Conservation (phyloP, 2,888 invertebrate species). For the Cinara cedri region DNA sequence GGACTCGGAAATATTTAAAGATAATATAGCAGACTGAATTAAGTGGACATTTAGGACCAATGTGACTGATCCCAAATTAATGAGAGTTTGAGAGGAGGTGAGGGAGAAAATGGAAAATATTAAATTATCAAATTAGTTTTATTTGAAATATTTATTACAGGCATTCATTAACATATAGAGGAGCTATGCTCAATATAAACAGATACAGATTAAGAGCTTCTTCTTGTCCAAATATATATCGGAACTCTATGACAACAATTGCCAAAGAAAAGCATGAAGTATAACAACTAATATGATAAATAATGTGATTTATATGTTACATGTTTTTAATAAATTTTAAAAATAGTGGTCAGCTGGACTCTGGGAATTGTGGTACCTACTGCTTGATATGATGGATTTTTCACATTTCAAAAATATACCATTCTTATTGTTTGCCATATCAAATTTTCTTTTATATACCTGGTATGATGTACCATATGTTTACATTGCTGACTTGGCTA, state of each 20-base stretch:
- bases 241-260: slow-evolving; percentile 84
- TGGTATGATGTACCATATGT: slow-evolving; percentile 95
- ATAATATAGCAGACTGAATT: too few species aligned
- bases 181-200: slow-evolving; percentile 84
- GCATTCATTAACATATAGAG: slow-evolving; percentile 81
- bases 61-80: too few species aligned
- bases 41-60: too few species aligned
- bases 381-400: slow-evolving; percentile 80
- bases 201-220: slow-evolving; percentile 80
- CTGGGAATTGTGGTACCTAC: slow-evolving; percentile 78
- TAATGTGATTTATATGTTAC: slow-evolving; percentile 7
- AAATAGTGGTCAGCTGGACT: slow-evolving; percentile 74
- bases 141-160: slow-evolving; percentile 62
- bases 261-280: slow-evolving; percentile 75
- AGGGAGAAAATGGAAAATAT: too few species aligned
- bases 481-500: slow-evolving; percentile 82
- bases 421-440: slow-evolving; percentile 79
- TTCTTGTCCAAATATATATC: slow-evolving; percentile 88
- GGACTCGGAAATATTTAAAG: too few species aligned
- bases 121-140: background rate
- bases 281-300: slow-evolving; percentile 14
- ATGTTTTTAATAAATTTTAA: slow-evolving; percentile 26
- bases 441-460: slow-evolving; percentile 87
- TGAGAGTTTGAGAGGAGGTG: too few species aligned
- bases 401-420: slow-evolving; percentile 77